Percentiles rank a stretch among this genome's conserved stretches.
These are phyloP conservation scores for Zaprionus taronus DNA, from an alignment of 1,140 invertebrate genomes.

Conservation along the genomic window DNA sequence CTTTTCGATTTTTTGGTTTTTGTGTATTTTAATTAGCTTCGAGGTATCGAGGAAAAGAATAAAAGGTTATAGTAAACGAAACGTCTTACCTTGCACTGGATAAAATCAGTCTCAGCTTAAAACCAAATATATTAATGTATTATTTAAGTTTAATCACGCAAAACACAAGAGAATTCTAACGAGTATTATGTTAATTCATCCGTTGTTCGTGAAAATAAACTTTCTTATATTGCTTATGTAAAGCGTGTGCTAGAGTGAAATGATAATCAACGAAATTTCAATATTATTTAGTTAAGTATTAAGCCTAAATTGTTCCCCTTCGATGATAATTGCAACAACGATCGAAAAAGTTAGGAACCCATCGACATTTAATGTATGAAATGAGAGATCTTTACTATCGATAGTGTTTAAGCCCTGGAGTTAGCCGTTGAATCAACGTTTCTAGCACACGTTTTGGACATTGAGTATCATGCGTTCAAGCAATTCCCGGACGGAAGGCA, in stretches of 20 bases:
- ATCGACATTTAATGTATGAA: not conserved
- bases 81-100: constrained; percentile 67
- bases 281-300: not conserved
- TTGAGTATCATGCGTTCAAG: constrained; percentile 40
- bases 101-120: constrained; percentile 64
- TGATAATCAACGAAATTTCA: not conserved
- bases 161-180: not conserved
- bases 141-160: constrained; percentile 13
- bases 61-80: constrained; percentile 50
- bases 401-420: constrained; percentile 20
- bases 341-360: not conserved
- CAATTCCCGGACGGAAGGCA: constrained; percentile 30
- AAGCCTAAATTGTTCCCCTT: not conserved
- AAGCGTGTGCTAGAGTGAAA: not conserved
- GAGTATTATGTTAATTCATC: not conserved
- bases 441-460: constrained; percentile 33
- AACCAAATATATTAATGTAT: constrained; percentile 47
- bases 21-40: constrained; percentile 56
- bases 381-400: constrained; percentile 4
- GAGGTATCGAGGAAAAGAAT: constrained; percentile 57
- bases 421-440: not conserved
- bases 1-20: constrained; percentile 41
- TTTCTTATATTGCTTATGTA: constrained; percentile 1
- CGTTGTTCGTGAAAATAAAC: constrained; percentile 8
- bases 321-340: constrained; percentile 4